Evolutionary conservation across 1,140 invertebrate genomes (phyloP).

Genomic region (Heliconius hermathena): DNA sequence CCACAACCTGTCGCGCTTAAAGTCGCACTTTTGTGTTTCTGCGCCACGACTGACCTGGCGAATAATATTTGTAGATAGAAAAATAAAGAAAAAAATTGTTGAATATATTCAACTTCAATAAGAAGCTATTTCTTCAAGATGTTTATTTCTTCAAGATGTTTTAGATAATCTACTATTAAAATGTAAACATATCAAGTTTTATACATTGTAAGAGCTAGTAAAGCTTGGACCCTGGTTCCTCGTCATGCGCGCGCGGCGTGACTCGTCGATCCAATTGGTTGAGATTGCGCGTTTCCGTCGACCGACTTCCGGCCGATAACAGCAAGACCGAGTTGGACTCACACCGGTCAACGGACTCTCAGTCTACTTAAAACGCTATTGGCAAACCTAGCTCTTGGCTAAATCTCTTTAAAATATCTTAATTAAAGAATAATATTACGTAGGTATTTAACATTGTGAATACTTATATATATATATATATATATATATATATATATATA

Average conservation of each 20-base stretch:
- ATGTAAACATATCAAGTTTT: not conserved
- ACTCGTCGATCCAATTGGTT: conserved; percentile 73
- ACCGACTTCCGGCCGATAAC: conserved; percentile 71
- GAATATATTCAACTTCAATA: not conserved
- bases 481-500: not conserved
- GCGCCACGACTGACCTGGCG: too few species aligned
- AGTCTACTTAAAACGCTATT: conserved; percentile 33
- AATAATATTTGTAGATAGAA: not conserved
- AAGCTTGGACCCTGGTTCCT: conserved; percentile 24
- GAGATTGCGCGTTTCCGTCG: conserved; percentile 77
- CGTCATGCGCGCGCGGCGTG: conserved; percentile 66
- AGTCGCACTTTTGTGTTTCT: too few species aligned
- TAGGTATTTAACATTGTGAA: not conserved
- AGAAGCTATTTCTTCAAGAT: not conserved
- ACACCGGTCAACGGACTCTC: conserved; percentile 72
- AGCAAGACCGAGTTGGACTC: conserved; percentile 60
- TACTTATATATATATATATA: not conserved
- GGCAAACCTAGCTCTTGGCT: conserved; percentile 28
- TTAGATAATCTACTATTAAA: not conserved
- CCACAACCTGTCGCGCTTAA: too few species aligned
- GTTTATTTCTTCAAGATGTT: not conserved
- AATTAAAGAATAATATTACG: not conserved
- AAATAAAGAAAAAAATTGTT: not conserved
- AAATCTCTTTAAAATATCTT: conserved; percentile 18
- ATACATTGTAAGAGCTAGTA: conserved; percentile 14